Conservation (phyloP, 2,113 vertebrate species). For the Mormyrus iriodes region DNA sequence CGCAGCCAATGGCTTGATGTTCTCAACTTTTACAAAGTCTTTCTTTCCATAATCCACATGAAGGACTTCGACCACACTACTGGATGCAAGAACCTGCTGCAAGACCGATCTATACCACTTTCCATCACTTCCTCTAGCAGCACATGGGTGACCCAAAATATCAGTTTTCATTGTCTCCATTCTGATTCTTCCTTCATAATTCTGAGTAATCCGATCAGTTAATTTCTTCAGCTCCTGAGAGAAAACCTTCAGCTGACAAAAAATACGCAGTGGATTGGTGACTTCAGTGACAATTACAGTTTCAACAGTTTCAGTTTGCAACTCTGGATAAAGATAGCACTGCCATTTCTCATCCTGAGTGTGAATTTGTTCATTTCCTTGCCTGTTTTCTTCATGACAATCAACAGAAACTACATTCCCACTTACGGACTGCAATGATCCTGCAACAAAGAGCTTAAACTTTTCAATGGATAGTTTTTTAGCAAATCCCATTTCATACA, state of each 20-base stretch:
- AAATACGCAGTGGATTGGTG: constrained; percentile 69
- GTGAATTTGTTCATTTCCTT: constrained; percentile 9
- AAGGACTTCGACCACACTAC: constrained; percentile 68
- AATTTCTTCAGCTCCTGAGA: constrained; percentile 74
- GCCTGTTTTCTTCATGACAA: background rate
- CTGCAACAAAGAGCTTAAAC: constrained; percentile 51
- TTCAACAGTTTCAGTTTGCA: constrained; percentile 70
- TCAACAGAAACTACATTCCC: constrained; percentile 17
- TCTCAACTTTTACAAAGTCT: constrained; percentile 63
- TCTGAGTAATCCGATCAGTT: constrained; percentile 64
- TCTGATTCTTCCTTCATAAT: constrained; percentile 47
- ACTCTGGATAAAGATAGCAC: constrained; percentile 73
- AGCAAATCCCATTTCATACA: constrained; percentile 75
- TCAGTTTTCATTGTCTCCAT: constrained; percentile 44
- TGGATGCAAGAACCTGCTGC: constrained; percentile 61
- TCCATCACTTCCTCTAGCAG: constrained; percentile 72
- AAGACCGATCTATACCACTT: constrained; percentile 82
- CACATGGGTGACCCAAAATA: constrained; percentile 73
- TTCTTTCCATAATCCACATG: constrained; percentile 82
- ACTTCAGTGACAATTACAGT: constrained; percentile 78
- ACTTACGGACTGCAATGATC: constrained; percentile 38
- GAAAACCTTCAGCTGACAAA: constrained; percentile 81
- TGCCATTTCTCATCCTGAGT: constrained; percentile 39
- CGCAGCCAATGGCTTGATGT: constrained; percentile 61
- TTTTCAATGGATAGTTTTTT: constrained; percentile 45